Conservation (phyloP, 2,113 vertebrate genomes). For the Chauna torquata region DNA sequence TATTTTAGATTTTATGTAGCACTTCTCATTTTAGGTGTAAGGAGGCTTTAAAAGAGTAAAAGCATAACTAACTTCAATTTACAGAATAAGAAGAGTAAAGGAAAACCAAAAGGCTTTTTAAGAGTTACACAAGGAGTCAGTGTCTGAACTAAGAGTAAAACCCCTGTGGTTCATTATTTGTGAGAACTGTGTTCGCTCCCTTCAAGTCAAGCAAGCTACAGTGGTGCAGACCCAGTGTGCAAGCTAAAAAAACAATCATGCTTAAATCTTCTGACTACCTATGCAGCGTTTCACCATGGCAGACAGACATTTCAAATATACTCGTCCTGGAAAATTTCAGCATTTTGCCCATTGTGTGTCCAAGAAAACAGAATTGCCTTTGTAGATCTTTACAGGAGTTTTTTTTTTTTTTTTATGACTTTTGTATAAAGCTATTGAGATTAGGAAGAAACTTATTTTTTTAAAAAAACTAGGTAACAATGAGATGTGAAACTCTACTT, state of each 20-base stretch:
- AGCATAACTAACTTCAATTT: neutral
- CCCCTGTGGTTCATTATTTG: neutral
- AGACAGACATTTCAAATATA: neutral
- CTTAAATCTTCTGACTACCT: conserved; percentile 9
- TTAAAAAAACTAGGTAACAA: neutral
- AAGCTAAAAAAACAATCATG: neutral
- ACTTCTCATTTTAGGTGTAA: neutral
- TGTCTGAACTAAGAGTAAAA: conserved; percentile 13
- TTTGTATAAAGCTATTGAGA: neutral
- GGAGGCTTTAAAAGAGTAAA: neutral
- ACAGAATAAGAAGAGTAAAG: neutral
- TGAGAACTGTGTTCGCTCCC: conserved; percentile 21
- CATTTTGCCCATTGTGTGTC: neutral
- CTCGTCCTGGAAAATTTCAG: neutral
- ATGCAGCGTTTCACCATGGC: neutral
- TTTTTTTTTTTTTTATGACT: neutral
- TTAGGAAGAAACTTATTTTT: neutral
- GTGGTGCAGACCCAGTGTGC: conserved; percentile 2
- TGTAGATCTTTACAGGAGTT: neutral
- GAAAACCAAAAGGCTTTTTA: conserved; percentile 8
- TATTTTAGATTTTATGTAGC: neutral
- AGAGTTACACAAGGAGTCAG: neutral
- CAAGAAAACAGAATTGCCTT: neutral
- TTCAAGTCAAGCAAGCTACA: conserved; percentile 38
- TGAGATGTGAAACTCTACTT: neutral